A percentile compares a stretch with the other conserved stretches of the same genome.
phyloP scores from a whole-genome alignment of 1,140 invertebrate species.

The Cryptotermes secundus region DNA sequence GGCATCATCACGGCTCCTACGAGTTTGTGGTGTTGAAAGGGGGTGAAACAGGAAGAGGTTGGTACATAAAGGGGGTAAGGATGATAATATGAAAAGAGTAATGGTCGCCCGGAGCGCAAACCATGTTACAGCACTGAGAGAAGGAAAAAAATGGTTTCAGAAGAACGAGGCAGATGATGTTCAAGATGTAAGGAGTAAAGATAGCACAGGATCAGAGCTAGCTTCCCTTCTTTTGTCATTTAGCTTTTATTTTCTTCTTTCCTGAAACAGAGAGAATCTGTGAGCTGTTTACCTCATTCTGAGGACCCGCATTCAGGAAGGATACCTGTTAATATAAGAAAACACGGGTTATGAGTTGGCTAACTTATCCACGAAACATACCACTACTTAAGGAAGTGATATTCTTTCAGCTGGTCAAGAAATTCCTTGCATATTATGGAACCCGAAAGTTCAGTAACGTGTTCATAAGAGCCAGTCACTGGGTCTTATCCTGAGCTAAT shows the following conservation, averaged over 20 bases:
- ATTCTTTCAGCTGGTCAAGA: too few species aligned
- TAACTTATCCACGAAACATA: too few species aligned
- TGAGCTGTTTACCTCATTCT: neutral
- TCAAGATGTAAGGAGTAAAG: neutral
- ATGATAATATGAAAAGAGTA: neutral
- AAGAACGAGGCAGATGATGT: neutral
- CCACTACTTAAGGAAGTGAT: too few species aligned
- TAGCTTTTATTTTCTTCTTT: neutral
- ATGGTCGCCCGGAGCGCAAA: neutral
- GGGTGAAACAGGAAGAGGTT: neutral
- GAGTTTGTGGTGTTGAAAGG: neutral
- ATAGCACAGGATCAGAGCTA: neutral
- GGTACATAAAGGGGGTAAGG: neutral
- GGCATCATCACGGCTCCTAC: neutral
- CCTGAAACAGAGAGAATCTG: neutral
- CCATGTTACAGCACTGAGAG: neutral
- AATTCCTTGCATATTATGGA: too few species aligned
- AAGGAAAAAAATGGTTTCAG: neutral
- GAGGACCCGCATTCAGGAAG: neutral
- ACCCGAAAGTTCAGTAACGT: too few species aligned
- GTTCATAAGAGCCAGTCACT: too few species aligned
- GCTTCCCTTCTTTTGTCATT: neutral
- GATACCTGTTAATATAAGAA: too few species aligned
- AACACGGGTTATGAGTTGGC: too few species aligned
- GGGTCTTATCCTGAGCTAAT: too few species aligned